Conservation (phyloP, 2,888 invertebrate genomes). For the Scaptomyza parva region DNA sequence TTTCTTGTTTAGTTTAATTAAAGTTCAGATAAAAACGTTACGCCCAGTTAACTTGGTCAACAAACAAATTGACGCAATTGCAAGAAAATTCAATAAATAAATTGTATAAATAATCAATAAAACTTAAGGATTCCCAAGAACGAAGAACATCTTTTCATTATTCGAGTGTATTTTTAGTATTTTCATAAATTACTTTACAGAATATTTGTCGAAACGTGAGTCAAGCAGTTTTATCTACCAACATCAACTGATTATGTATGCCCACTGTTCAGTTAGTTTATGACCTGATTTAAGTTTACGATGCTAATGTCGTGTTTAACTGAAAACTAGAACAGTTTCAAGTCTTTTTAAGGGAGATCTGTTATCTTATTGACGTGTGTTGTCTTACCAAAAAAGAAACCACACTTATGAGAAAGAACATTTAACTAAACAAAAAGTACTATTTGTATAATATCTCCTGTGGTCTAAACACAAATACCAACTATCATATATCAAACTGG, state of each 20-base stretch:
- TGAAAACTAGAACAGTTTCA: slow-evolving; percentile 1
- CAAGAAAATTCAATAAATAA: slow-evolving; percentile 32
- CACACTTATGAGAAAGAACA: slow-evolving; percentile 4
- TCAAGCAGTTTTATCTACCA: slow-evolving; percentile 14
- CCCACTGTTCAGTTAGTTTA: slow-evolving; percentile 13
- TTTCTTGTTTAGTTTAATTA: slow-evolving; percentile 70
- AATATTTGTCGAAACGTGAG: slow-evolving; percentile 12
- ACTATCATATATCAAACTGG: not conserved
- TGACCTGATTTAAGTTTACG: slow-evolving; percentile 19
- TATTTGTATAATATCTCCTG: not conserved
- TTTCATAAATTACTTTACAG: not conserved
- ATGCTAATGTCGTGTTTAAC: not conserved
- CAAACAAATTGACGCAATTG: slow-evolving; percentile 52
- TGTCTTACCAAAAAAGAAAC: slow-evolving; percentile 1
- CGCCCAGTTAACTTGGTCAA: slow-evolving; percentile 40
- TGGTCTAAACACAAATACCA: not conserved
- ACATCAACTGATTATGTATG: slow-evolving; percentile 12
- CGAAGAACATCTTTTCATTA: not conserved
- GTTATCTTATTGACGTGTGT: slow-evolving; percentile 54
- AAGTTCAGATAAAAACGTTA: slow-evolving; percentile 48
- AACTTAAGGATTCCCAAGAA: not conserved
- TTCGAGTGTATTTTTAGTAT: not conserved
- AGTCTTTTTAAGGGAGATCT: slow-evolving; percentile 3
- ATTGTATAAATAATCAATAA: slow-evolving; percentile 20
- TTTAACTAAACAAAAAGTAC: not conserved